Conservation (phyloP, 1,140 invertebrate species). For the Acromyrmex heyeri region DNA sequence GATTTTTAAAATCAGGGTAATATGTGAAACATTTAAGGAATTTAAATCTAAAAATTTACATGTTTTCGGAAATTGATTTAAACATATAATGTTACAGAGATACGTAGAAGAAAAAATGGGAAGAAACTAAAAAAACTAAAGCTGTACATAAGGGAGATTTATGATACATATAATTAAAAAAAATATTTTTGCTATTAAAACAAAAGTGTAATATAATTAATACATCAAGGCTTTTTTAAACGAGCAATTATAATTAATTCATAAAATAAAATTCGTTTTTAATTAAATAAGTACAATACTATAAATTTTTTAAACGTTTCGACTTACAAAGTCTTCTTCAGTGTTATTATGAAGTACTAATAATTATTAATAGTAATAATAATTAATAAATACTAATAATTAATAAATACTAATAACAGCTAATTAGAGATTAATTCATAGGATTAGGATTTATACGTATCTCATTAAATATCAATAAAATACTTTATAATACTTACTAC, state of each 20-base stretch:
- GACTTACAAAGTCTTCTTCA: too few species aligned
- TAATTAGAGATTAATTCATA: constrained; percentile 2
- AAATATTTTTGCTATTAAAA: neutral
- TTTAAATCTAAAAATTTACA: neutral
- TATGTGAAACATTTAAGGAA: neutral
- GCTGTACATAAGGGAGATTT: neutral
- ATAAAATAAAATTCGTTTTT: too few species aligned
- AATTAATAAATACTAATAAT: neutral
- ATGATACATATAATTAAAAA: neutral
- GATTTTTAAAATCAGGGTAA: neutral
- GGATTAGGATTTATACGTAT: neutral
- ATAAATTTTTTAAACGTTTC: too few species aligned
- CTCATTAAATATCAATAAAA: neutral
- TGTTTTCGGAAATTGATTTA: neutral
- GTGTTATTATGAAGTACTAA: neutral
- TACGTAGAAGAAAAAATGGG: neutral
- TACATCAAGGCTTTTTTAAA: too few species aligned
- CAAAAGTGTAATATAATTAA: neutral
- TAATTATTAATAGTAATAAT: neutral
- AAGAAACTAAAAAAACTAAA: neutral
- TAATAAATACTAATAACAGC: neutral
- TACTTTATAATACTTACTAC: neutral
- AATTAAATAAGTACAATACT: too few species aligned
- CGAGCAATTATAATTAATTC: too few species aligned
- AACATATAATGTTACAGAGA: neutral